Conservation (phyloP, 1,140 invertebrate species). For the Zaprionus ornatus region DNA sequence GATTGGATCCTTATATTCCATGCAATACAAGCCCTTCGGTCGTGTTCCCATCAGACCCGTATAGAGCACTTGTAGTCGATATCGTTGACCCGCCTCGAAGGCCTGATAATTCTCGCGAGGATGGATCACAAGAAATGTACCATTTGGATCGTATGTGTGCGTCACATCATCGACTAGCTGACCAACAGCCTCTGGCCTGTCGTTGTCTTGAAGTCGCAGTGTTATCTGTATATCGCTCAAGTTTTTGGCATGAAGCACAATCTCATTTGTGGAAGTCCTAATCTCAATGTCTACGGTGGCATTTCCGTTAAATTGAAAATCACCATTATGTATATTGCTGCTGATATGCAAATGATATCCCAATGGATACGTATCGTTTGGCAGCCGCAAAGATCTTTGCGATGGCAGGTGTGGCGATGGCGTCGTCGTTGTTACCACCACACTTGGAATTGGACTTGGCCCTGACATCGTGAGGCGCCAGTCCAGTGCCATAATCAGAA, state of each 20-base stretch:
- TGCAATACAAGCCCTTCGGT: conserved; percentile 87
- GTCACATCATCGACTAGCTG: conserved; percentile 60
- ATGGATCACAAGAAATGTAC: conserved; percentile 67
- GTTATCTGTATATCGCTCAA: conserved; percentile 69
- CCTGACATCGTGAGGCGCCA: not conserved
- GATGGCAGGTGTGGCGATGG: not conserved
- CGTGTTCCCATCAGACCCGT: conserved; percentile 68
- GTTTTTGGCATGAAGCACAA: conserved; percentile 85
- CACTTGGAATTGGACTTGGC: not conserved
- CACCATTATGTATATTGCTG: conserved; percentile 85
- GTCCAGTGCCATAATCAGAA: conserved; percentile 31
- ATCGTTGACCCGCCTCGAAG: conserved; percentile 71
- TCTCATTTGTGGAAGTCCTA: conserved; percentile 78
- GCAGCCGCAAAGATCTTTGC: conserved; percentile 85
- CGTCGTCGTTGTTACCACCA: not conserved
- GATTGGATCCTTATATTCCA: conserved; percentile 83
- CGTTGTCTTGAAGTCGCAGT: conserved; percentile 44
- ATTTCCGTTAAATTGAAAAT: conserved; percentile 85
- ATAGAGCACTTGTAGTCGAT: conserved; percentile 69
- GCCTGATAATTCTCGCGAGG: conserved; percentile 65
- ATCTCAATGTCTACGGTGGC: conserved; percentile 86
- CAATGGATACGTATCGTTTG: conserved; percentile 85
- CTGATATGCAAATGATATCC: conserved; percentile 88
- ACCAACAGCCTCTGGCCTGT: conserved; percentile 14
- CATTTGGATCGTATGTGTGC: conserved; percentile 44